phyloP scores from a whole-genome alignment of 2,888 invertebrate species.

The Congeria kusceri region DNA sequence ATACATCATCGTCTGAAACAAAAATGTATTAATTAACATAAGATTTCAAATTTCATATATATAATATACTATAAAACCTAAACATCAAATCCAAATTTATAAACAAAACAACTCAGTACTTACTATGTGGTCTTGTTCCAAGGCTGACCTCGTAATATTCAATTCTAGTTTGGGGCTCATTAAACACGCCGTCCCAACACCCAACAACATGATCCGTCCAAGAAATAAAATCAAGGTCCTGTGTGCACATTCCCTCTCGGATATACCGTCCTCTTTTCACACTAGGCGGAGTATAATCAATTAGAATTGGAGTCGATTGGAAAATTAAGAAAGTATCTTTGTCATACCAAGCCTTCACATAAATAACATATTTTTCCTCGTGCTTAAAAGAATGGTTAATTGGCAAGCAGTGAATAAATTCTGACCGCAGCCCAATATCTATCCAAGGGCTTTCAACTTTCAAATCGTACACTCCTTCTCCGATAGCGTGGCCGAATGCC shows the following conservation, averaged over 20 bases:
- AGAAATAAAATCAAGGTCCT: conserved; percentile 64
- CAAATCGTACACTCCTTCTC: conserved; percentile 53
- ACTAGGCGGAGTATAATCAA: conserved; percentile 65
- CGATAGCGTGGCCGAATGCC: conserved; percentile 28
- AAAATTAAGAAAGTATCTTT: conserved; percentile 30
- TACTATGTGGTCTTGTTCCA: no score
- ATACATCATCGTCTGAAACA: conserved; percentile 52
- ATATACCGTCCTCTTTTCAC: conserved; percentile 52
- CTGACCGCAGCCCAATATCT: conserved; percentile 43
- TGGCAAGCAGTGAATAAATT: conserved; percentile 55
- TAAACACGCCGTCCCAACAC: conserved; percentile 64
- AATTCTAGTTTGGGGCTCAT: conserved; percentile 24
- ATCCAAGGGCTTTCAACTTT: conserved; percentile 49
- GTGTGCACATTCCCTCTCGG: conserved; percentile 61
- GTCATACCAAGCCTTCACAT: conserved; percentile 62
- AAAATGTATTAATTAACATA: no score
- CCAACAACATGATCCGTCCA: conserved; percentile 51
- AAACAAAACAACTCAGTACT: no score
- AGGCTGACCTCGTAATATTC: conserved; percentile 37
- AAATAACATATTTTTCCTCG: conserved; percentile 43
- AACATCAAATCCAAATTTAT: no score
- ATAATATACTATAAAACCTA: no score
- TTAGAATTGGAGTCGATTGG: conserved; percentile 45
- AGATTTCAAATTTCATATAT: no score
- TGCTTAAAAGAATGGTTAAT: conserved; percentile 21